Base-by-base conservation (phyloP, 2,888 invertebrate genomes). In the Cryptophagus acutangulus region DNA sequence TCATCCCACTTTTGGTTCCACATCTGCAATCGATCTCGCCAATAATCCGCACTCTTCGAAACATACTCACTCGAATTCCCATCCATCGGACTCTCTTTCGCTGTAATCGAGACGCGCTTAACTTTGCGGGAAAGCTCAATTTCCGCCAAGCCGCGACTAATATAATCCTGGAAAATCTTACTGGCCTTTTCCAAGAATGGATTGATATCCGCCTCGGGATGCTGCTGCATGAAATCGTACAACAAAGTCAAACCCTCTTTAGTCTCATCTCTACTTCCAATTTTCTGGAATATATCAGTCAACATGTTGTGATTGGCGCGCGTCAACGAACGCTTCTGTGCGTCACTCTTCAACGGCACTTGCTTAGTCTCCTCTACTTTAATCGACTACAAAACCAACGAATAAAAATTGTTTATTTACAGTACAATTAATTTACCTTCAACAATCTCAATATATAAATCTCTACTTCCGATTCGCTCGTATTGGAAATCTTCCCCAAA, bases 271-370 rank as follows among this genome's bases (percentile, higher is more conserved):
- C 89, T 91, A 33, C 82, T 84, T 25, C 92, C 92, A 59, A 94
- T 92, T 57, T 92, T 82, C 68, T 87, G 88, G 57, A 94, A 87
- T 58, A 94, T 94, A 59, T 87, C 86, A 0, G 89, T 86, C 43
- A 95, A 71, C 53, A 86, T 83, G 49, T 89, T 90, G 61, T 92
- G 90, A n/a, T 84, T 81, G 12, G 80, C 79, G 57, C 88, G 81
- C 2, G 87, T 84, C 43, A 89, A 71, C 0, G 74, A 67, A 36
- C 65, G 58, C 46, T 71, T 62, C 38, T 54, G 58, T 2, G 54
- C 50, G 40, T 63, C 64, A 34, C 60, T 58, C 53, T 62, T 66
- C 29, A 61, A 45, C 17, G 63, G 70, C 60, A 65, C 68, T 65
- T 54, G 69, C 51, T 68, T 62, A 3, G 70, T 63, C 40, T 73